A percentile compares a stretch with the other conserved stretches of the same genome.
These are phyloP conservation scores for Mesochorus sp. DNA, from an alignment of 2,888 invertebrate species.

Conservation along the genomic window DNA sequence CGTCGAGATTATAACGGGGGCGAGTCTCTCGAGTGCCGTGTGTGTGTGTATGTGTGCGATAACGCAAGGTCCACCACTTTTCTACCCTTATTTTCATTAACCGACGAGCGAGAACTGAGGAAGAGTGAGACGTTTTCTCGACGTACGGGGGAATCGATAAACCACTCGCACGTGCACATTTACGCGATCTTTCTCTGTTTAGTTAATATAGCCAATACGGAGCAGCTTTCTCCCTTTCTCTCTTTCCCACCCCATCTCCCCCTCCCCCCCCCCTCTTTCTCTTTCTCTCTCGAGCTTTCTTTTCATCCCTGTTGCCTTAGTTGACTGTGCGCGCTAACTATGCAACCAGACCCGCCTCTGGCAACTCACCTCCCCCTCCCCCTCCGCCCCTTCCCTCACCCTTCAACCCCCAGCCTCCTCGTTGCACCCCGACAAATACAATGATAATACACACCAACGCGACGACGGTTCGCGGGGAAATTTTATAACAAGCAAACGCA, in stretches of 20 bases:
- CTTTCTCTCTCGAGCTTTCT: conserved; percentile 37
- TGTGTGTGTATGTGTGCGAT: conserved; percentile 64
- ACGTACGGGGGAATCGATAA: conserved; percentile 6
- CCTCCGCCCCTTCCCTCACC: background rate
- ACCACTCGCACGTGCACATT: too few relatives aligned
- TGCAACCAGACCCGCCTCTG: conserved; percentile 67
- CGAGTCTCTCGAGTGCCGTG: conserved; percentile 61
- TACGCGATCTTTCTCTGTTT: too few relatives aligned
- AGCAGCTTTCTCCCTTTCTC: too few relatives aligned
- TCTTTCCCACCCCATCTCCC: too few relatives aligned
- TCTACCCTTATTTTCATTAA: conserved; percentile 75
- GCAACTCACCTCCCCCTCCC: conserved; percentile 57
- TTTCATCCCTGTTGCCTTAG: conserved; percentile 72
- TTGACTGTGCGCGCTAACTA: conserved; percentile 74
- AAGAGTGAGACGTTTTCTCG: conserved; percentile 9
- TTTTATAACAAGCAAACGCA: conserved; percentile 54
- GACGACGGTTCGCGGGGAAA: conserved; percentile 34
- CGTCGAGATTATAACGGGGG: conserved; percentile 61
- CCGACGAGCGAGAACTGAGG: conserved; percentile 65
- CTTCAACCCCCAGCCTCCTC: conserved; percentile 27
- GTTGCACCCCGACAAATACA: conserved; percentile 45
- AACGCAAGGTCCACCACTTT: conserved; percentile 65
- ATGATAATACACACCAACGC: conserved; percentile 24
- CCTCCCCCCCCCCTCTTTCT: background rate
- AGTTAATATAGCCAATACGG: too few relatives aligned